A percentile compares a stretch with the other conserved stretches of the same genome.
These are phyloP conservation scores for Hydrotaea cyrtoneurina DNA, from an alignment of 2,888 invertebrate genomes.

Conservation along the genomic window DNA sequence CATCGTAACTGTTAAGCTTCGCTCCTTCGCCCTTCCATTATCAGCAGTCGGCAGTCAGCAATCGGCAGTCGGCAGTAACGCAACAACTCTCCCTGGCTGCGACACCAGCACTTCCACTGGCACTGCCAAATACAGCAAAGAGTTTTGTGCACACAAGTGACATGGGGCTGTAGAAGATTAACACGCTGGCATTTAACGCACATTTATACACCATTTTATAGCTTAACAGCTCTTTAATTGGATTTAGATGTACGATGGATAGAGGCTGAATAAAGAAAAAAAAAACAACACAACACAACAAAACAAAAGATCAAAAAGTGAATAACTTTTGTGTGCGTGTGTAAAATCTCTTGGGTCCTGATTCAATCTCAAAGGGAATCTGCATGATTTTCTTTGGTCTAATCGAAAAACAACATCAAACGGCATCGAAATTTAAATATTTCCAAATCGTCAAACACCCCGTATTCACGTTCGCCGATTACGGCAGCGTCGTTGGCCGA, in stretches of 20 bases:
- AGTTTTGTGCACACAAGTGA: slow-evolving; percentile 50
- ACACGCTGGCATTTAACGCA: slow-evolving; percentile 67
- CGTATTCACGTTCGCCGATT: background rate
- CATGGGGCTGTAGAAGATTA: slow-evolving; percentile 63
- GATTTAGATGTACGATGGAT: slow-evolving; percentile 69
- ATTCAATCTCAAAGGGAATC: slow-evolving; percentile 45
- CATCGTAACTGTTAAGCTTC: slow-evolving; percentile 40
- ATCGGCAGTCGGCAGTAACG: too few relatives aligned
- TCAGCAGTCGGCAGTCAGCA: background rate
- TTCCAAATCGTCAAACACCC: background rate
- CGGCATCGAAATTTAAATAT: background rate
- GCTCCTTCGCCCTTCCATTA: slow-evolving; percentile 13
- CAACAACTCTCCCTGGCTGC: background rate
- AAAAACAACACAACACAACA: background rate
- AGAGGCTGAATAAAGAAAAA: slow-evolving; percentile 12
- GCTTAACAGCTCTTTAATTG: slow-evolving; percentile 70
- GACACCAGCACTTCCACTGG: background rate
- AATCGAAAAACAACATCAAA: slow-evolving; percentile 20
- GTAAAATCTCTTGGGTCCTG: slow-evolving; percentile 50
- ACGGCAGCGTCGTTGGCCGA: background rate
- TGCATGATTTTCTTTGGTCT: slow-evolving; percentile 18
- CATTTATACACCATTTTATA: slow-evolving; percentile 68
- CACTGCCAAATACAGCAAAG: slow-evolving; percentile 28
- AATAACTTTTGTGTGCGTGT: background rate
- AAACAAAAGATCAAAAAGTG: slow-evolving; percentile 35